Conservation (phyloP, 1,140 invertebrate genomes). For the Spodoptera litura region DNA sequence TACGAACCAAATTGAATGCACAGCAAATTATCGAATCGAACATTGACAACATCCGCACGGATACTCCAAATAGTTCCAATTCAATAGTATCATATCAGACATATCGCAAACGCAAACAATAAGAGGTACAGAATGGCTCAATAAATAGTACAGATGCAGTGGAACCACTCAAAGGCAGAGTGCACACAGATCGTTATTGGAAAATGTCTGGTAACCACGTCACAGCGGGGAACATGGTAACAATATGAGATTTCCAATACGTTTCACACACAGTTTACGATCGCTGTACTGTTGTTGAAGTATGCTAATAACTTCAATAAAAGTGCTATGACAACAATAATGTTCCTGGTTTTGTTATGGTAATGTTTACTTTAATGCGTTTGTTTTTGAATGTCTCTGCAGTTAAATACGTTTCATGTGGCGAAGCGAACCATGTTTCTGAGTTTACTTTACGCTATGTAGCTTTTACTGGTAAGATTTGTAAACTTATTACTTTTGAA, state of each 20-base stretch:
- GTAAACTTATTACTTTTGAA: too few relatives aligned
- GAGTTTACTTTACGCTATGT: slow-evolving; percentile 1
- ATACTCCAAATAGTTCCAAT: slow-evolving; percentile 32
- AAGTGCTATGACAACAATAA: slow-evolving; percentile 19
- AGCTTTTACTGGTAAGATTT: not conserved
- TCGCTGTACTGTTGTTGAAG: slow-evolving; percentile 7
- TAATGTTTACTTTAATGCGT: slow-evolving; percentile 31
- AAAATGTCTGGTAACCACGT: slow-evolving; percentile 26
- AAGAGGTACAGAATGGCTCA: slow-evolving; percentile 30
- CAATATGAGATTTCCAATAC: slow-evolving; percentile 40
- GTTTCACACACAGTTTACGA: slow-evolving; percentile 33
- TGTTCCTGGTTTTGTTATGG: slow-evolving; percentile 24
- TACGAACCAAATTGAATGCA: slow-evolving; percentile 28
- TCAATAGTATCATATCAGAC: slow-evolving; percentile 34
- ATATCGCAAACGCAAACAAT: slow-evolving; percentile 27
- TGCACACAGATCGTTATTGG: slow-evolving; percentile 37
- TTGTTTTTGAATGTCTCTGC: slow-evolving; percentile 29
- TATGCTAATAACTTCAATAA: slow-evolving; percentile 36
- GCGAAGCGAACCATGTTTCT: not conserved
- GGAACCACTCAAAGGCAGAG: slow-evolving; percentile 25
- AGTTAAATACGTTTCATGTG: not conserved
- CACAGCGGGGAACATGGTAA: slow-evolving; percentile 29
- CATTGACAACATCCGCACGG: slow-evolving; percentile 14
- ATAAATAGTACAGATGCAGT: slow-evolving; percentile 35
- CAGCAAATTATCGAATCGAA: slow-evolving; percentile 28